Evolutionary conservation across 2,113 vertebrate genomes (phyloP), one percentile per base, ranked within the genome.

Genomic region (Misgurnus mizolepis): DNA sequence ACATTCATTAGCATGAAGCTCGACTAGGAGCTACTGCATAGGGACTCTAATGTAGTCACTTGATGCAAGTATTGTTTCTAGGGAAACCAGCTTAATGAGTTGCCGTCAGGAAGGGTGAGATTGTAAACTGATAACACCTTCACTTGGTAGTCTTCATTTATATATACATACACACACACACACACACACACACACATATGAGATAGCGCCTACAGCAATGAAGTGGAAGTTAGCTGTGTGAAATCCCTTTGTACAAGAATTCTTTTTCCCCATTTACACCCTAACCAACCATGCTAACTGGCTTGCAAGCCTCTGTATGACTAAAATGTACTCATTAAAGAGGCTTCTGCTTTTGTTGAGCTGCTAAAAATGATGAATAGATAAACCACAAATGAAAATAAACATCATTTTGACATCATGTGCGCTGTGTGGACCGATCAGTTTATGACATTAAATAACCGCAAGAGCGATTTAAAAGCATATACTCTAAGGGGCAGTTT

Each of bases 221-320:
- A 89, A 85, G 88, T 89, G 84, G 58, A 80, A 85, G 66, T 82
- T 85, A 80, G 85, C 81, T 85, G 85, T 84, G 88, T 85, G 86
- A 90, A 88, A 86, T 88, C 82, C 84, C 70, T 82, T 69, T 72
- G 84, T 88, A 87, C 84, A 79, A 87, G 12, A 78, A 87, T 83
- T 88, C 81, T 84, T 77, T 86, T 81, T 79, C 74, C 71, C 12
- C 56, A 69, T 82, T 49, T 88, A 78, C 85, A 82, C 78, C 83
- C 86, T 65, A 55, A 60, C 47, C 56, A 82, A 80, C 73, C 86
- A 83, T 81, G 80, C 80, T 83, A 73, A 83, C 84, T 83, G 43
- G 67, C 41, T 82, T 67, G 70, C 84, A 83, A 86, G 85, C 79
- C 79, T 66, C 55, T 27, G 8, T 71, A 34, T 39, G 49, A 39